Percentiles rank a stretch among this genome's conserved stretches.
These are phyloP conservation scores for Lydus trimaculatus DNA, from an alignment of 2,888 invertebrate species.

Conservation along the genomic window DNA sequence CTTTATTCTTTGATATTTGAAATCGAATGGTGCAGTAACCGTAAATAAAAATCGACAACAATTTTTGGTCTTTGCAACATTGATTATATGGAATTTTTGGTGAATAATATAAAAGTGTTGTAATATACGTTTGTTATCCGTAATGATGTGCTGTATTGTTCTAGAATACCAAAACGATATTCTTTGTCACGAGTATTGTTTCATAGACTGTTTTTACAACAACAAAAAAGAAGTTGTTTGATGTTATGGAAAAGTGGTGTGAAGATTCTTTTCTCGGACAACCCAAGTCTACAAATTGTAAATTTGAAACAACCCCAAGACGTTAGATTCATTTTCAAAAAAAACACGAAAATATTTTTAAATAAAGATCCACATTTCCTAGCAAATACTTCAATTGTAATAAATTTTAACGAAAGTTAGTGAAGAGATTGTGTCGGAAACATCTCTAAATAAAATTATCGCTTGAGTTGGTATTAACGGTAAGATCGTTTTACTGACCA, in stretches of 20 bases:
- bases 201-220: neutral
- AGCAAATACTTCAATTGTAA: neutral
- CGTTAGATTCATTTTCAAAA: too few species aligned
- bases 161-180: neutral
- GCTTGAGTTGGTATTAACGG: neutral
- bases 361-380: neutral
- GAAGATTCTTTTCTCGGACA: neutral
- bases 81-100: neutral
- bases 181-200: neutral
- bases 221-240: neutral
- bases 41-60: neutral
- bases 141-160: constrained; percentile 8
- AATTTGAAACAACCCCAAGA: too few species aligned
- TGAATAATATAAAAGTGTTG: neutral
- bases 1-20: neutral
- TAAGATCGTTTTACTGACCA: neutral
- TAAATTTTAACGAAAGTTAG: neutral
- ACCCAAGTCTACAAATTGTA: neutral
- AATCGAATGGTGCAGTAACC: constrained; percentile 3
- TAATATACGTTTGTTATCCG: neutral
- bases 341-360: too few species aligned
- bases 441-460: constrained; percentile 2
- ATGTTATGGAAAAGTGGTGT: neutral
- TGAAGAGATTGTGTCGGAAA: neutral
- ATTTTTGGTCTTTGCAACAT: neutral